phyloP scores from a whole-genome alignment of 1,140 invertebrate species.

The Ladona fulva region DNA sequence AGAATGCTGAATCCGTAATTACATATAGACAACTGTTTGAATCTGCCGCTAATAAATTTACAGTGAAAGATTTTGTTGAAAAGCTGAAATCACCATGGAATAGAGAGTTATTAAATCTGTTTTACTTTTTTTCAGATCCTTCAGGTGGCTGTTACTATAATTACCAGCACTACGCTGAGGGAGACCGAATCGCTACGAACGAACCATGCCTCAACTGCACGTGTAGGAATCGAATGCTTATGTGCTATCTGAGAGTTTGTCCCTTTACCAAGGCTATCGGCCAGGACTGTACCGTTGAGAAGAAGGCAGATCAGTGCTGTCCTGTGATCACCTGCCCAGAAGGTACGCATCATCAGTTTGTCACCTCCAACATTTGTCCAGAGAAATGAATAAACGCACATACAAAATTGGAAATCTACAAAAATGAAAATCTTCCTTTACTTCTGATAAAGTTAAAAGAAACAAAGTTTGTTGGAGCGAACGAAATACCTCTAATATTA shows the following conservation, averaged over 20 bases:
- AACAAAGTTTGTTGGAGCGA: too few species aligned
- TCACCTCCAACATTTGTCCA: too few species aligned
- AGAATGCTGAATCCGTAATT: too few species aligned
- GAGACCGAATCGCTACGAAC: slow-evolving; percentile 85
- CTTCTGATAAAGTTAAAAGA: not conserved
- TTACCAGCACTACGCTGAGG: slow-evolving; percentile 85
- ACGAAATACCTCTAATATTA: too few species aligned
- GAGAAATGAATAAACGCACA: too few species aligned
- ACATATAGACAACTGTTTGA: too few species aligned
- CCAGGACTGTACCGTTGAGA: slow-evolving; percentile 81
- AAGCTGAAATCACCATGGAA: too few species aligned
- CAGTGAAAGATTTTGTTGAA: too few species aligned
- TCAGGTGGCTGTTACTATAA: slow-evolving; percentile 79
- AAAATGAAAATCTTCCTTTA: slow-evolving; percentile 1
- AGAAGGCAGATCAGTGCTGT: slow-evolving; percentile 84
- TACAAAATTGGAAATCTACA: too few species aligned
- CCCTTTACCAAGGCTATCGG: slow-evolving; percentile 88
- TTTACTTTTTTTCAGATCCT: not conserved
- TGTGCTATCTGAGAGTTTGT: slow-evolving; percentile 89
- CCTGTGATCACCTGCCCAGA: slow-evolving; percentile 86
- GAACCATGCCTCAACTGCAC: slow-evolving; percentile 93
- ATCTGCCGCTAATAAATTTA: too few species aligned
- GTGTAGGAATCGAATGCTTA: slow-evolving; percentile 87
- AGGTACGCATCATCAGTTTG: slow-evolving; percentile 45
- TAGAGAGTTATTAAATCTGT: too few species aligned